Percentiles rank a stretch among this genome's conserved stretches.
Evolutionary conservation across 2,888 invertebrate species (phyloP).

Genomic region (Scrobipalpa costella): DNA sequence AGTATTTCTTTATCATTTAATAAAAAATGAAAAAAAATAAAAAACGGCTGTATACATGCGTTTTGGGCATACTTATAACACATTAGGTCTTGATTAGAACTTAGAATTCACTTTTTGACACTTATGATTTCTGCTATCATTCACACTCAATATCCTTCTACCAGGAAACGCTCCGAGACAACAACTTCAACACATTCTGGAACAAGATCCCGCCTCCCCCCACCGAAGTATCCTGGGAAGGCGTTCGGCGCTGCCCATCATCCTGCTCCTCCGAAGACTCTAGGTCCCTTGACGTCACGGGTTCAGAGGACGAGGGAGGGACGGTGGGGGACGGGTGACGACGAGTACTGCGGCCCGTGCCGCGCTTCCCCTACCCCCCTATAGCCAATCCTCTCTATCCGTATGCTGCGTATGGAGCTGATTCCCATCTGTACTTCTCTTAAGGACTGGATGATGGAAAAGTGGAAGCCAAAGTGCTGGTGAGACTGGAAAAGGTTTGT

Average conservation of each 20-base stretch:
- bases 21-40: too few relatives aligned
- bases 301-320: constrained; percentile 75
- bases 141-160: neutral
- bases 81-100: too few relatives aligned
- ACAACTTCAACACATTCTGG: constrained; percentile 75
- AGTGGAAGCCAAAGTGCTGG: constrained; percentile 2
- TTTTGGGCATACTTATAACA: too few relatives aligned
- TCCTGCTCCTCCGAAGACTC: constrained; percentile 76
- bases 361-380: constrained; percentile 69
- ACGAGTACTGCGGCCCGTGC: constrained; percentile 77
- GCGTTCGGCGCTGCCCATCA: constrained; percentile 60
- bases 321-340: constrained; percentile 68
- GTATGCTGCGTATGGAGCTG: constrained; percentile 60
- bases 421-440: constrained; percentile 65
- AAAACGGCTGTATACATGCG: too few relatives aligned
- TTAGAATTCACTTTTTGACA: too few relatives aligned
- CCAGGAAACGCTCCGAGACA: constrained; percentile 66
- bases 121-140: neutral
- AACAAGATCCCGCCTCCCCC: constrained; percentile 65
- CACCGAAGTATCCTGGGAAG: constrained; percentile 65
- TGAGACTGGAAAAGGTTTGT: constrained; percentile 18
- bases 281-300: constrained; percentile 76
- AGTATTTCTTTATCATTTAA: constrained; percentile 34
- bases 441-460: constrained; percentile 36
- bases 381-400: constrained; percentile 53